Base-by-base conservation (phyloP, 2,797 vertebrate genomes). In the Brachymystax lenok region DNA sequence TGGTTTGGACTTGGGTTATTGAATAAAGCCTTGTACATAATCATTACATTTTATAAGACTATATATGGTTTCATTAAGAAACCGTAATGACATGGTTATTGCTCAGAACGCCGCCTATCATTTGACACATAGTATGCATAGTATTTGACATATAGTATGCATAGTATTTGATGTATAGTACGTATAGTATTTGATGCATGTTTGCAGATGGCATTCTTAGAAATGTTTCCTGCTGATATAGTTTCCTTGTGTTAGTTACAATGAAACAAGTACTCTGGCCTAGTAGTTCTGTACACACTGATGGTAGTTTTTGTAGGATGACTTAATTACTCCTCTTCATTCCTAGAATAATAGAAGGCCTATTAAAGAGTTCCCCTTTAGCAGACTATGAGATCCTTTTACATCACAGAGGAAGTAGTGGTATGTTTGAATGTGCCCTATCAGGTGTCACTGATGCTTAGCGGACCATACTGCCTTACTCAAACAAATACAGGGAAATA, bases 201-300 rank as follows among this genome's bases (percentile, higher is more conserved):
- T 51, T 27, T 61, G 75, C 56, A 28, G 74, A 79, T 35, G 56
- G 67, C 74, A 84, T 87, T 91, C 82, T 72, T 77, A 51, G 78
- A 86, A 90, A 85, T 79, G 80, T 76, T 89, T 78, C 74, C 80
- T 77, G 71, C 67, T 66, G 75, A 73, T 80, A 73, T 54, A n/a
- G 63, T 52, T 77, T 74, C 77, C 74, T 79, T 33, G 24, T 78
- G 71, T 81, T 76, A 79, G 59, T 46, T 46, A 12, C 40, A 78
- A 71, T 74, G 5, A 46, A 46, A 46, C 40, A 80, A 82, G 80
- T 5, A 7, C 28, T 67, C 28, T 16, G 40, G 10, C 40, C 40
- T 67, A 16, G 16, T 33, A 17, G 66, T 68, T 8, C 66, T 17
- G 2, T 68, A 5, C 28, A 68, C 33, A 35, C 28, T 19, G 70